Evolutionary conservation across 1,140 invertebrate genomes (phyloP).

Genomic region (Drosophila funebris): DNA sequence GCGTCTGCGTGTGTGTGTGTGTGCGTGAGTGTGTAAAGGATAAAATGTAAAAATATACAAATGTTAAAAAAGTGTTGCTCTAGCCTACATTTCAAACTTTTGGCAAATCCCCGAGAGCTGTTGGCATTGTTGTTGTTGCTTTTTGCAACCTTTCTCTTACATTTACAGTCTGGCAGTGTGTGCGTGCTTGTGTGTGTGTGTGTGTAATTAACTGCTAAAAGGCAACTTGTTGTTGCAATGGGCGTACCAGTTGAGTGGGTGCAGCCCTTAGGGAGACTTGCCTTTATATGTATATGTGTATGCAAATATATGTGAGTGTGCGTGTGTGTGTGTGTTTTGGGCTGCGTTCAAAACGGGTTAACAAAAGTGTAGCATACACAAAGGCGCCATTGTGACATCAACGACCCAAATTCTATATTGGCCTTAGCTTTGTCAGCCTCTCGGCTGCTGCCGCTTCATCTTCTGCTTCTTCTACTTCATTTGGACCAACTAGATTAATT

Average conservation of each 20-base stretch:
- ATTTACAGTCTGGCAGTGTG: slow-evolving; percentile 1
- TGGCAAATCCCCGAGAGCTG: slow-evolving; percentile 39
- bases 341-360: slow-evolving; percentile 58
- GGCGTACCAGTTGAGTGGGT: slow-evolving; percentile 47
- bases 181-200: slow-evolving; percentile 7
- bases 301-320: not conserved
- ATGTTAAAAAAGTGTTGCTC: slow-evolving; percentile 28
- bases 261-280: slow-evolving; percentile 44
- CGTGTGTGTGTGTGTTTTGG: slow-evolving; percentile 31
- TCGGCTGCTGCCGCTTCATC: not conserved
- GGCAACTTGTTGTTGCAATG: slow-evolving; percentile 76
- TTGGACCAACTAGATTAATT: slow-evolving; percentile 59
- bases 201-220: slow-evolving; percentile 80
- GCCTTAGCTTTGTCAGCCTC: slow-evolving; percentile 17
- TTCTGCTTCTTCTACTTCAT: not conserved
- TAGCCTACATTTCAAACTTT: slow-evolving; percentile 71
- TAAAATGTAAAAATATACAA: slow-evolving; percentile 49
- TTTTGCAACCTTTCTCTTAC: slow-evolving; percentile 17
- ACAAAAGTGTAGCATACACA: slow-evolving; percentile 80
- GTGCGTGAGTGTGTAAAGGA: not conserved
- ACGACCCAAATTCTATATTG: slow-evolving; percentile 66
- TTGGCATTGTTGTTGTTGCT: not conserved
- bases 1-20: not conserved
- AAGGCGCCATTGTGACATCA: slow-evolving; percentile 75
- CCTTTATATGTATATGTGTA: slow-evolving; percentile 27